Conservation (phyloP, 2,888 invertebrate species). For the Dioctria rufipes region DNA sequence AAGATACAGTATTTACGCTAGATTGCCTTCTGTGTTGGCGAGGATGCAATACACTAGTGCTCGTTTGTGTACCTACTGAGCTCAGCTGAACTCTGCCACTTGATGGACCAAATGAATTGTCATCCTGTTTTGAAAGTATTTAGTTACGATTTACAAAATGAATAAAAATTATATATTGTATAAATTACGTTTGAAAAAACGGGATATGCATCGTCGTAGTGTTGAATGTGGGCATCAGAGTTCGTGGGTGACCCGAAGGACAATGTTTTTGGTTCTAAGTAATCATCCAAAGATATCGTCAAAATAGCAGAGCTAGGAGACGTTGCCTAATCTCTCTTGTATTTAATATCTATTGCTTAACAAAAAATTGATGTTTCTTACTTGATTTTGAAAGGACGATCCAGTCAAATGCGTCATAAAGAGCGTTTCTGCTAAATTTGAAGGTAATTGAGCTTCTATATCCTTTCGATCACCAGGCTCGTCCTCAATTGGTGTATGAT, state of each 20-base stretch:
- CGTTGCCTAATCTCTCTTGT: constrained; percentile 73
- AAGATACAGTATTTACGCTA: constrained; percentile 70
- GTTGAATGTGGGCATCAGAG: constrained; percentile 76
- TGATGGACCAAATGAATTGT: constrained; percentile 18
- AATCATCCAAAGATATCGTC: constrained; percentile 88
- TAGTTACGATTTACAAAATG: constrained; percentile 30
- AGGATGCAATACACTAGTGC: background rate
- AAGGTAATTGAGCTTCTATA: constrained; percentile 68
- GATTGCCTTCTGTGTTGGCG: constrained; percentile 68
- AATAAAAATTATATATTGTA: constrained; percentile 7
- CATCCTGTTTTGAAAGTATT: constrained; percentile 46
- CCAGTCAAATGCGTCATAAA: constrained; percentile 72
- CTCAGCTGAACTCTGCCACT: constrained; percentile 17
- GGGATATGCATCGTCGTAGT: constrained; percentile 87
- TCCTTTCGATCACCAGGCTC: constrained; percentile 60
- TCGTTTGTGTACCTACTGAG: background rate
- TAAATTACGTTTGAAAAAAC: constrained; percentile 77
- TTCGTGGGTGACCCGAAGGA: constrained; percentile 86
- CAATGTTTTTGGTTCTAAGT: constrained; percentile 86
- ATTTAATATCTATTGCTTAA: constrained; percentile 62
- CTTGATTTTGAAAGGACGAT: constrained; percentile 72
- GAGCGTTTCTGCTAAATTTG: constrained; percentile 64
- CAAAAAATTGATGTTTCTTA: constrained; percentile 61
- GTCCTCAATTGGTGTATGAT: constrained; percentile 84
- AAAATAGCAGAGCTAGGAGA: constrained; percentile 89